Evolutionary conservation across 1,140 invertebrate species (phyloP), one percentile per base, ranked within the genome.

Genomic region (Acromyrmex charruanus): DNA sequence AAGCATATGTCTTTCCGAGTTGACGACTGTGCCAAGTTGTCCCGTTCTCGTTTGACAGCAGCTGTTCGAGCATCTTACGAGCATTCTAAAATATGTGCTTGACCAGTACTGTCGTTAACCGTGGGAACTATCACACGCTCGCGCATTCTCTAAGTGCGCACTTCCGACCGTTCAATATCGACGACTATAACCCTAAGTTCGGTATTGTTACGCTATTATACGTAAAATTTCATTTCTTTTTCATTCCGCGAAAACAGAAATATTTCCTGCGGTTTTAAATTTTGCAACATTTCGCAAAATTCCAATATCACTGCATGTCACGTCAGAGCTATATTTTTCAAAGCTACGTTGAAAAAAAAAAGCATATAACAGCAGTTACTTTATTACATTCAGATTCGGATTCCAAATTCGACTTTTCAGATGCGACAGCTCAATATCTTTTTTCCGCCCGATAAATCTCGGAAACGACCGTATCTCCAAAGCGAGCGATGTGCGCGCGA

Each of bases 1-100:
- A 74, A 84, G 69, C 80, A 84, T 7, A 84, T 84, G 80, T 84
- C 69, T 74, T 44, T 51, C 25, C 39, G 44, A 69, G n/a, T 14
- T 25, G 44, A 9, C 12, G 69, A 28, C 69, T 18, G 55, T 84
- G 82, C 82, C 82, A 85, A 85, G 82, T 58, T 49, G 72, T 77
- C 18, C 82, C 63, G 75, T 79, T 65, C 74, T 77, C 82, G 39
- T 79, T 59, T 77, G 74, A 85, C 82, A 85, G 82, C 82, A 85
- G 61, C 75, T 79, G 74, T 53, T 85, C 51, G 74, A 79, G 51
- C 59, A 44, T 85, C 75, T 85, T 85, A 85, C 31, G 61, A 85
- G 61, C 63, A 25, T 66, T 79, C 51, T 85, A 79, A 85, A 85
- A 85, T 85, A 79, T 79, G 14, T 85, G 69, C 69, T 49, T 79